phyloP scores from a whole-genome alignment of 2,113 vertebrate species.

The Thalassarche chlororhynchos region DNA sequence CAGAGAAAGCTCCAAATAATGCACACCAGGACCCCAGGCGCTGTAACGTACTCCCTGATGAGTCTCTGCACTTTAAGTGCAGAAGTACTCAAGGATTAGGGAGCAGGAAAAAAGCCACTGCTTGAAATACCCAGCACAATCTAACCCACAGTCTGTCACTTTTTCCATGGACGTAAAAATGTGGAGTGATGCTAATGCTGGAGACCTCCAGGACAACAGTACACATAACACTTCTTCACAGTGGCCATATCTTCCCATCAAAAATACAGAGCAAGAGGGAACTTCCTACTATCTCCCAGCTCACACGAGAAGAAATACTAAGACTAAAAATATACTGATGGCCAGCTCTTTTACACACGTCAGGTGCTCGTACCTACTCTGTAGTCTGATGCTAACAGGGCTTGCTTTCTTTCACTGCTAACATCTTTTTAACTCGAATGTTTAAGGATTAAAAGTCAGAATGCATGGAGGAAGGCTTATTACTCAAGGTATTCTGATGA shows the following conservation, averaged over 20 bases:
- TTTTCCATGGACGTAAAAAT: not conserved
- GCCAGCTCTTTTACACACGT: not conserved
- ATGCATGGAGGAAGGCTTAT: not conserved
- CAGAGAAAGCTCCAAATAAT: not conserved
- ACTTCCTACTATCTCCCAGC: not conserved
- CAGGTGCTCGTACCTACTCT: not conserved
- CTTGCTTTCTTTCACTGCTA: not conserved
- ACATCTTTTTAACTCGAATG: not conserved
- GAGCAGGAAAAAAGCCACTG: not conserved
- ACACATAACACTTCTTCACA: not conserved
- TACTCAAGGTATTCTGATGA: not conserved
- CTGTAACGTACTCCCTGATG: not conserved
- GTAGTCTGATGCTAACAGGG: not conserved
- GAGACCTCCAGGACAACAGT: not conserved
- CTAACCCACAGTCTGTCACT: not conserved
- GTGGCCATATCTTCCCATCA: not conserved
- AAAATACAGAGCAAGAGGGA: not conserved
- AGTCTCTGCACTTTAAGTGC: not conserved
- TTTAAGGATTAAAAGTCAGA: not conserved
- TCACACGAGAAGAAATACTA: not conserved
- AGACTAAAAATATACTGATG: not conserved
- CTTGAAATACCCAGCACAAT: not conserved
- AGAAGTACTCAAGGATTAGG: not conserved
- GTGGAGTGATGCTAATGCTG: not conserved
- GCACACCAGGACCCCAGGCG: not conserved